A percentile compares a stretch with the other conserved stretches of the same genome.
phyloP scores from a whole-genome alignment of 2,113 vertebrate species.

The Stomatorhinus ivindoensis region DNA sequence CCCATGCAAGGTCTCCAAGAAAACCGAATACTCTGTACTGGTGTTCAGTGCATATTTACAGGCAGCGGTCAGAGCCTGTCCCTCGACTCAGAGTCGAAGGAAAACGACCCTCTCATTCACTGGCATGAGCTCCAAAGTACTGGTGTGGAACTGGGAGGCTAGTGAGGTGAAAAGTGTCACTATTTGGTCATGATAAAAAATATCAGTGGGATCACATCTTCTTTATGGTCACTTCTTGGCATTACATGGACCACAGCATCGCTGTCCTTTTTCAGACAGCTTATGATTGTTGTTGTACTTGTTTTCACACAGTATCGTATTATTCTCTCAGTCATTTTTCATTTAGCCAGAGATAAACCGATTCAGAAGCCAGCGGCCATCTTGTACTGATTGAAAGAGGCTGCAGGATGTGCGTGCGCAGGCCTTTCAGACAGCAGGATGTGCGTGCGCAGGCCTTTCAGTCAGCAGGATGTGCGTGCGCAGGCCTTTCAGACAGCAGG shows the following conservation, averaged over 20 bases:
- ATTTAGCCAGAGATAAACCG: not conserved
- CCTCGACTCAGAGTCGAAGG: not conserved
- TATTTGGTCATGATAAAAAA: not conserved
- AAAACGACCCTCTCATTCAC: not conserved
- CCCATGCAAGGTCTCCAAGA: not conserved
- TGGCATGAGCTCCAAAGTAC: not conserved
- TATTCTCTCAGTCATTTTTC: not conserved
- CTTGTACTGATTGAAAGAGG: not conserved
- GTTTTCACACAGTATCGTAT: not conserved
- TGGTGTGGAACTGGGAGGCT: not conserved
- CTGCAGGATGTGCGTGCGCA: not conserved
- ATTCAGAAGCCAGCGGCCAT: not conserved
- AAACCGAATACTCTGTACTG: not conserved
- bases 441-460: too few relatives aligned
- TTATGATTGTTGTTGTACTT: not conserved
- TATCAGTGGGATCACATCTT: not conserved
- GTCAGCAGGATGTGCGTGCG: too few relatives aligned
- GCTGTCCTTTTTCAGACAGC: not conserved
- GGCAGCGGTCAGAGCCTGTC: not conserved
- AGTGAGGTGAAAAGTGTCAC: not conserved
- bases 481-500: too few relatives aligned
- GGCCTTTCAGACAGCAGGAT: too few relatives aligned
- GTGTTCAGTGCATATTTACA: not conserved
- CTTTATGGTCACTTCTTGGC: not conserved
- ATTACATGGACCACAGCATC: not conserved